A percentile compares a stretch with the other conserved stretches of the same genome.
phyloP scores from a whole-genome alignment of 2,113 vertebrate species.

The Grallaria varia region DNA sequence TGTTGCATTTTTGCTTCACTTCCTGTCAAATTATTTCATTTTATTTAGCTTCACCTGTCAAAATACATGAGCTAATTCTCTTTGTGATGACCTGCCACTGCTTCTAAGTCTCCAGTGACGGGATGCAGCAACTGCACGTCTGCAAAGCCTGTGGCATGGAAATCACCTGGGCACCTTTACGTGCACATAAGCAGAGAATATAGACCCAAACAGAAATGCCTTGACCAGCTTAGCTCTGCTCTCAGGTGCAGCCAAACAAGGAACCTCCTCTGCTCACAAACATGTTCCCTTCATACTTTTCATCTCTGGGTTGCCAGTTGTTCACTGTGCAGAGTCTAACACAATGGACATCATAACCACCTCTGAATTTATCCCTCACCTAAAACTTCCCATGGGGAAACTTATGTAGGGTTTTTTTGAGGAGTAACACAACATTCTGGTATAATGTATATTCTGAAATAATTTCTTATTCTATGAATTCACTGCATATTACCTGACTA shows the following conservation, averaged over 20 bases:
- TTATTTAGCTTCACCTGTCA: slow-evolving; percentile 59
- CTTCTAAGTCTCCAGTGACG: slow-evolving; percentile 8
- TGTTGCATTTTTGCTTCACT: slow-evolving; percentile 34
- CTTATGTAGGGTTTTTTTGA: fast-evolving
- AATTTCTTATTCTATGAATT: neutral
- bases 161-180: slow-evolving; percentile 23
- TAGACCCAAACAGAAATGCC: neutral
- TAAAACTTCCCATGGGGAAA: neutral
- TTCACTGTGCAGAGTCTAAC: neutral
- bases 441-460: neutral
- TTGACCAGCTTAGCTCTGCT: neutral
- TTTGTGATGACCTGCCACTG: slow-evolving; percentile 38
- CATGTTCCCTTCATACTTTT: neutral
- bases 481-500: neutral
- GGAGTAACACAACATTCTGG: neutral
- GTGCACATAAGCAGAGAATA: neutral
- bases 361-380: neutral
- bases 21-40: slow-evolving; percentile 41
- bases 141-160: slow-evolving; percentile 1
- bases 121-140: neutral
- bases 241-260: neutral
- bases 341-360: neutral
- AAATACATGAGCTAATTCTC: slow-evolving; percentile 55
- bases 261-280: neutral
- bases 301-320: neutral